Evolutionary conservation across 2,888 invertebrate genomes (phyloP), one percentile per base, ranked within the genome.

Genomic region (Thera britannica): DNA sequence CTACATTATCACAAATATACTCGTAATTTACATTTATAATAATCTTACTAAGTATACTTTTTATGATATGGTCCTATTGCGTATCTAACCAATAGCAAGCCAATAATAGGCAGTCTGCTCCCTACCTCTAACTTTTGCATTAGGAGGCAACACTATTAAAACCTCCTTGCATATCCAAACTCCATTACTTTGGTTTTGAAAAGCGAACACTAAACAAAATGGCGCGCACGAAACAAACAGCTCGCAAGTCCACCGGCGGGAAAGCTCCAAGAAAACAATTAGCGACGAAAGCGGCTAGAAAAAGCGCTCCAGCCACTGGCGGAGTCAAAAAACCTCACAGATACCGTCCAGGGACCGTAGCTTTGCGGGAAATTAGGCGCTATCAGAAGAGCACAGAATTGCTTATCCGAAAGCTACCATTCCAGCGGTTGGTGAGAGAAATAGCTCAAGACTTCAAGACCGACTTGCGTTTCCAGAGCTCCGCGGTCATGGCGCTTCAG

Each of bases 171-270:
- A n/a, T 9, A n/a, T n/a, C 52, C 44, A 3, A 51, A 35, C 51
- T 3, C 0, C 44, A 35, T 49, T 55, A 65, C 52, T 49, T 49
- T n/a, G 11, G 3, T 46, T 65, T 59, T 58, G 52, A 36, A 36
- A 51, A 58, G 0, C 44, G 51, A 63, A 64, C 9, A 8, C 38
- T 12, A 46, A 46, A 2, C 65, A 76, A 76, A 73, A 86, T 96
- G 96, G 96, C 96, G 77, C 95, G 96, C 81, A 96, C 96, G 7
- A 96, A 96, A 89, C 96, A 96, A 78, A 96, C 96, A 0, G 96
- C 96, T 23, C 94, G 96, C 72, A 96, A 96, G 77, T 96, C 96
- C 0, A 96, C 96, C 52, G 96, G 96, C 79, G 96, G 96, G n/a
- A 96, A 96, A 83, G 96, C 96, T 41, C 96, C 96, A 0, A 89